Evolutionary conservation across 1,140 invertebrate genomes (phyloP), one percentile per base, ranked within the genome.

Genomic region (Neelides sp.): DNA sequence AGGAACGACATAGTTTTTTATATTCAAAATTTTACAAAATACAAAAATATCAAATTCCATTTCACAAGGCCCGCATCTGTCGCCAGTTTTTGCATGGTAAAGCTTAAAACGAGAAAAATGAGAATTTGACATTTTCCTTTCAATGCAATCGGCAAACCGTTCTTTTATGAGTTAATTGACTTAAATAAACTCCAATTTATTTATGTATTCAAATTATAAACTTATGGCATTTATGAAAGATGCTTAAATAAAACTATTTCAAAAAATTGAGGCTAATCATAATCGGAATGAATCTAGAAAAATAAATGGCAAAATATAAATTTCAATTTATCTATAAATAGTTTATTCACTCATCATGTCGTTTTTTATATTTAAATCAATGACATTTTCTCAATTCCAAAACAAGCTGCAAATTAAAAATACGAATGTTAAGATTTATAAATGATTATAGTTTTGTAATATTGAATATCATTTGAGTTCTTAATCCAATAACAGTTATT

Each of bases 1-100:
- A 61, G 30, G 52, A 60, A 54, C 26, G 59, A 57, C 59, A 61
- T 61, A 32, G 36, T 54, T 35, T 13, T 32, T 32, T 13, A 32
- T 8, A 32, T 8, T 8, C n/a, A 8, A 8, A 5, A 32, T 13
- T 32, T 32, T 32, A 32, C 28, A 8, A 32, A 32, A 32, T 32
- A 8, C 28, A 8, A 32, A n/a, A n/a, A n/a, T n/a, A n/a, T n/a
- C 28, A 32, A 32, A n/a, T 32, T 32, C 28, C 28, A 32, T 32
- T 32, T 32, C 28, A 32, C n/a, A 5, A 8, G 7, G 7, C n/a
- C 28, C 28, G 7, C 28, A 32, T 32, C n/a, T 32, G 28, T 32
- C 28, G n/a, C 28, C n/a, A n/a, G 7, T 32, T 8, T 32, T 8
- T 32, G 28, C 28, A 32, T 13, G n/a, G 7, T 32, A 32, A 8